phyloP scores from a whole-genome alignment of 2,888 invertebrate genomes.

The Sesia bembeciformis region DNA sequence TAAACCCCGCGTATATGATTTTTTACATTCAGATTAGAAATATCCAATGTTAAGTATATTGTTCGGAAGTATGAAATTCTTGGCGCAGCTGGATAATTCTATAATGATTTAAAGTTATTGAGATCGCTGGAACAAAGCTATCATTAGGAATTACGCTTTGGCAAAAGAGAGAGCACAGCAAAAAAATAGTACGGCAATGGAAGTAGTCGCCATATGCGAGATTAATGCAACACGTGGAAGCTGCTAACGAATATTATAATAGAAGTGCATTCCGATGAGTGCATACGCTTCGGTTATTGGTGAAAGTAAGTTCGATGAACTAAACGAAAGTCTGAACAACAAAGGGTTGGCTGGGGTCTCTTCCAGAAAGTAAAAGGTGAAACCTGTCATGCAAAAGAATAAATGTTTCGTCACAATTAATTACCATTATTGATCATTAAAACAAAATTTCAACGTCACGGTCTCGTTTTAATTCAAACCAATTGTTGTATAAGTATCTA shows the following conservation, averaged over 20 bases:
- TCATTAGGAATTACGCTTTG: too few relatives aligned
- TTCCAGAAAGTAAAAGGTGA: conserved; percentile 51
- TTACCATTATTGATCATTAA: neutral
- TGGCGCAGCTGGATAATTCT: too few relatives aligned
- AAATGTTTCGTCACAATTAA: neutral
- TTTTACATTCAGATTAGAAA: too few relatives aligned
- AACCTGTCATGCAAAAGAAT: neutral
- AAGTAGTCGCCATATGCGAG: neutral
- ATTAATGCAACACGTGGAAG: conserved; percentile 30
- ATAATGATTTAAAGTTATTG: too few relatives aligned
- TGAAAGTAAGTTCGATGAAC: conserved; percentile 74
- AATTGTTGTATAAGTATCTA: too few relatives aligned
- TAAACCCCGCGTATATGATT: conserved; percentile 5
- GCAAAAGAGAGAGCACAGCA: too few relatives aligned
- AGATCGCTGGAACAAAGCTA: too few relatives aligned
- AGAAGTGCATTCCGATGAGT: conserved; percentile 63
- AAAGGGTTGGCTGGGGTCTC: conserved; percentile 33
- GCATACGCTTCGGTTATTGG: conserved; percentile 44
- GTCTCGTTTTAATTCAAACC: too few relatives aligned
- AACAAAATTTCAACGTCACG: neutral
- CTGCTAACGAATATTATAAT: conserved; percentile 49
- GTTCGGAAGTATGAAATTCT: too few relatives aligned
- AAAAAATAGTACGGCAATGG: too few relatives aligned
- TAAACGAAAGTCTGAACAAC: conserved; percentile 52
- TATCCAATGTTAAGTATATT: too few relatives aligned